Percentiles rank a stretch among this genome's conserved stretches.
Evolutionary conservation across 1,140 invertebrate genomes (phyloP).

Genomic region (Spodoptera litura): DNA sequence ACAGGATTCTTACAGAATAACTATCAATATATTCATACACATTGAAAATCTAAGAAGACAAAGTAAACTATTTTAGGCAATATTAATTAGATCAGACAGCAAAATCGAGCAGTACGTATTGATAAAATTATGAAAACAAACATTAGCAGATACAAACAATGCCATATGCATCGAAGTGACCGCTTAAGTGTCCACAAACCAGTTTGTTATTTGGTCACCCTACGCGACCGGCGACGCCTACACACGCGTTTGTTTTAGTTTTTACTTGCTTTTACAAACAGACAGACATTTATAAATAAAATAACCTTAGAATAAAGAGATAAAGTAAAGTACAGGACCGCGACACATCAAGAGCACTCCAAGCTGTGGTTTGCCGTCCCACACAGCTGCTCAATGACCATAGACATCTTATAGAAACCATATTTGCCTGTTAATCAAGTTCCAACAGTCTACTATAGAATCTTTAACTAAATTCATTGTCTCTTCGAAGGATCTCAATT

Average conservation of each 20-base stretch:
- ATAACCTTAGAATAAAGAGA: constrained; percentile 22
- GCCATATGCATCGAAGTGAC: constrained; percentile 43
- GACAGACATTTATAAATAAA: constrained; percentile 36
- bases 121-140: constrained; percentile 23
- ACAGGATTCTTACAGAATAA: constrained; percentile 1
- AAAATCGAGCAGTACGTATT: no score
- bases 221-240: constrained; percentile 52
- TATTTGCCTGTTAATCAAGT: neutral
- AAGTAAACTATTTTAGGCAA: constrained; percentile 1
- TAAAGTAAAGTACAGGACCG: constrained; percentile 6
- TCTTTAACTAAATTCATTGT: neutral
- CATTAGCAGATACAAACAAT: constrained; percentile 30
- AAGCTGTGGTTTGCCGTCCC: neutral
- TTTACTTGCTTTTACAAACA: constrained; percentile 37
- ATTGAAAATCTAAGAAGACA: neutral
- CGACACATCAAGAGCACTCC: constrained; percentile 6
- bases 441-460: neutral
- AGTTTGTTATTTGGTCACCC: constrained; percentile 35
- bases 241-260: constrained; percentile 54
- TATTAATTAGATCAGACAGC: no score
- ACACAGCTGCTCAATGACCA: neutral
- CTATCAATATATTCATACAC: neutral
- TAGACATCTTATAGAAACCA: neutral
- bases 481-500: neutral
- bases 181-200: constrained; percentile 51